Base-by-base conservation (phyloP, 2,888 invertebrate species). In the Drosophila aldrichi region DNA sequence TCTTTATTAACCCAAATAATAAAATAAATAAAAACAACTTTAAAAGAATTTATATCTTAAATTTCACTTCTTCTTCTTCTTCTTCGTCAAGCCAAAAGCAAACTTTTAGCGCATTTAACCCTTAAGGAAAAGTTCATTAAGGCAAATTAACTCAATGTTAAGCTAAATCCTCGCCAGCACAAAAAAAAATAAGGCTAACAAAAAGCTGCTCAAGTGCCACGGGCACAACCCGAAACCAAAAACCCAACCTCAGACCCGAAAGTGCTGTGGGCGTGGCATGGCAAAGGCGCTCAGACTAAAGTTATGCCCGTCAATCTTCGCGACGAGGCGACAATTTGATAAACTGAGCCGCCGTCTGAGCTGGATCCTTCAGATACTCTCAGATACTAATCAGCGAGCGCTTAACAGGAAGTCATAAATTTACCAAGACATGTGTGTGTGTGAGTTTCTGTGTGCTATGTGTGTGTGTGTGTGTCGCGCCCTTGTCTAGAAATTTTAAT, bases 401-500 rank as follows among this genome's bases (percentile, higher is more conserved):
- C 74, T 78, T 81, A 82, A 80, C 89, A 83, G 87, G 89, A 88
- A 88, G 83, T 81, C 88, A 88, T 88, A 89, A 88, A 88, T 88
- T 77, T 56, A 68, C 75, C 57, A 70, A 48, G 72, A 74, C 82
- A 85, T 52, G 40, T 32, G n/a, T 56, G n/a, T 56, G 40, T 51
- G 32, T 60, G 44, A 32, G 57, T 40, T 51, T 34, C 29, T 56
- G 25, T 25, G 9, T 59, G 43, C n/a, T 20, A 16, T 57, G 49
- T 55, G 25, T 70, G 32, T 62, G 22, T 56, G 36, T 68, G 60
- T 61, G 55, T 44, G 68, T 61, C 74, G 87, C 85, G 82, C 77
- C 80, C 80, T 84, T 74, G 85, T 85, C 85, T 88, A 71, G 78
- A 89, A 89, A 89, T 90, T 91, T 91, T 91, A 91, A 91, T 91